Base-by-base conservation (phyloP, 2,113 vertebrate species). In the Lophotis ruficrista region DNA sequence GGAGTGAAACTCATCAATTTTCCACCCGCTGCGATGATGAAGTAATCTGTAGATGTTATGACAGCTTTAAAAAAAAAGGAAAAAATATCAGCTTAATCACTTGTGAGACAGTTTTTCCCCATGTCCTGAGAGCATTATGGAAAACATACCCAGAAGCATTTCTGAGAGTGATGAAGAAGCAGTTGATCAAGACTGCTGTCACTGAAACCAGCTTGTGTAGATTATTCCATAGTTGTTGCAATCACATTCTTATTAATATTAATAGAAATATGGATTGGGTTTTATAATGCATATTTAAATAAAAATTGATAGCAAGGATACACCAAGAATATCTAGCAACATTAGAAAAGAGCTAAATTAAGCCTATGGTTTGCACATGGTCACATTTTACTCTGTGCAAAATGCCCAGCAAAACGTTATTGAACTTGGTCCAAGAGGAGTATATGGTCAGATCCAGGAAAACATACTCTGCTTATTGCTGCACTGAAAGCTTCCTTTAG, bases 201-300 rank as follows among this genome's bases (percentile, higher is more conserved):
- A 75, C 20, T 58, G 41, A 80, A 93, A 78, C n/a, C 5, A 86
- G 4, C 50, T 50, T 50, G 12, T 68, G 48, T 24, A 81, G 77
- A 60, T 95, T 91, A 84, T 56, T 81, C 51, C 47, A 80, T 45
- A 70, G 30, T 45, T 81, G 68, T 68, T 89, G 61, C 69, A 84
- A 87, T 94, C 48, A 78, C 8, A 9, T 58, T 91, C 91, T 65
- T 87, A 87, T 92, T 87, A 92, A 83, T 93, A 95, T 88, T 93
- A 86, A 85, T 86, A 66, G 68, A 83, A 91, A 83, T 68, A 66
- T 48, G 33, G 54, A 88, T 90, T 86, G 21, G 33, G 7, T 80
- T 90, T 90, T 64, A 77, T 48, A 86, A 43, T 23, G 13, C 12
- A 30, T 56, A 50, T 93, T 93, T 93, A 83, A 90, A 88, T 70